Evolutionary conservation across 2,888 invertebrate species (phyloP).

Genomic region (Drosophila sordidula): DNA sequence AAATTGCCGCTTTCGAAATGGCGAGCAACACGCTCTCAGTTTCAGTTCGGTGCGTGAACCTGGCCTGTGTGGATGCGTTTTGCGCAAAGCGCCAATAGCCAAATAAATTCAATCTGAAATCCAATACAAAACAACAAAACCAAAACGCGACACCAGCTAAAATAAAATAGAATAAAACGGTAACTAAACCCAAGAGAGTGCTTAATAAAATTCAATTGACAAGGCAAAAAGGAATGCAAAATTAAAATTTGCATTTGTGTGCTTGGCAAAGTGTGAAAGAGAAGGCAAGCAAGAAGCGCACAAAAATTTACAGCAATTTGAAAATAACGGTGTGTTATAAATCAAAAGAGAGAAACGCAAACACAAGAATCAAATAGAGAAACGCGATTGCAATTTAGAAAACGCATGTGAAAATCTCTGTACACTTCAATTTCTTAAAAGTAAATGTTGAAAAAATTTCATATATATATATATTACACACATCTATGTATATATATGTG

Average conservation of each 20-base stretch:
- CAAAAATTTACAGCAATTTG: constrained; percentile 24
- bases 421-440: constrained; percentile 80
- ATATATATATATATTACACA: constrained; percentile 37
- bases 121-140: constrained; percentile 49
- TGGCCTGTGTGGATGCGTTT: constrained; percentile 82
- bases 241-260: constrained; percentile 23
- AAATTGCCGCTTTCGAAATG: constrained; percentile 43
- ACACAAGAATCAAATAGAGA: constrained; percentile 5
- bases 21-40: constrained; percentile 39
- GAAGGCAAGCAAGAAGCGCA: constrained; percentile 14
- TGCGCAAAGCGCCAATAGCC: constrained; percentile 60
- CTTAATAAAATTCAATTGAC: constrained; percentile 10
- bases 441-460: constrained; percentile 62
- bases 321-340: constrained; percentile 25
- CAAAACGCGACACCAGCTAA: constrained; percentile 44
- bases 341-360: constrained; percentile 19
- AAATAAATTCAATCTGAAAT: constrained; percentile 43
- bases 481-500: constrained; percentile 51
- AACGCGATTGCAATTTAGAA: constrained; percentile 46
- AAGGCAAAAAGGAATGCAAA: constrained; percentile 7
- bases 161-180: constrained; percentile 22
- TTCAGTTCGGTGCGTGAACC: constrained; percentile 83
- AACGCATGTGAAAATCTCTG: constrained; percentile 75
- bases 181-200: constrained; percentile 10
- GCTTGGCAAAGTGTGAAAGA: constrained; percentile 10